Percentiles rank a stretch among this genome's conserved stretches.
phyloP scores from a whole-genome alignment of 53 echinoderm and acorn worm species.

The Astropecten irregularis region DNA sequence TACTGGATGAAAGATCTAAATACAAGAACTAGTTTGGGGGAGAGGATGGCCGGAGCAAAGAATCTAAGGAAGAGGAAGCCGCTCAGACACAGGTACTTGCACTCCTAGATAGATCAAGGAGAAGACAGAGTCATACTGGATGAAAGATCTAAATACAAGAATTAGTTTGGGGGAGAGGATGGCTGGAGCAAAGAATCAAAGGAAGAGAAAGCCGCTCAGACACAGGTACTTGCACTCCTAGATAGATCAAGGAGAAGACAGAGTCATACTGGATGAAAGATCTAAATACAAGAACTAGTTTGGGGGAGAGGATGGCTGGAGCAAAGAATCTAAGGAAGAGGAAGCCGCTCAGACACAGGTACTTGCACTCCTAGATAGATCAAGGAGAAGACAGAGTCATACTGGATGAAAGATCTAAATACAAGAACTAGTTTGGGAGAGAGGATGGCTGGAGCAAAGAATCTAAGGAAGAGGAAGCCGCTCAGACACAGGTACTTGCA shows the following conservation, averaged over 20 bases:
- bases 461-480: constrained; percentile 58
- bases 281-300: too few relatives aligned
- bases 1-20: neutral
- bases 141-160: neutral
- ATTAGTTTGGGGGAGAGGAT: constrained; percentile 60
- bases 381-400: too few relatives aligned
- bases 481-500: constrained; percentile 55
- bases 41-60: constrained; percentile 63
- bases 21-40: constrained; percentile 66
- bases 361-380: constrained; percentile 55
- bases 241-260: too few relatives aligned
- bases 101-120: constrained; percentile 12
- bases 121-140: neutral
- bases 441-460: constrained; percentile 60
- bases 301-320: constrained; percentile 57
- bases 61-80: constrained; percentile 64
- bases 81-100: constrained; percentile 58
- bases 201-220: constrained; percentile 57
- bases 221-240: constrained; percentile 60
- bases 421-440: constrained; percentile 54
- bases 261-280: too few relatives aligned
- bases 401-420: too few relatives aligned
- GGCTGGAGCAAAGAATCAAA: constrained; percentile 61
- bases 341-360: constrained; percentile 55
- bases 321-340: constrained; percentile 63